Conservation (phyloP, 2,888 invertebrate species). For the Seladonia tumulorum region DNA sequence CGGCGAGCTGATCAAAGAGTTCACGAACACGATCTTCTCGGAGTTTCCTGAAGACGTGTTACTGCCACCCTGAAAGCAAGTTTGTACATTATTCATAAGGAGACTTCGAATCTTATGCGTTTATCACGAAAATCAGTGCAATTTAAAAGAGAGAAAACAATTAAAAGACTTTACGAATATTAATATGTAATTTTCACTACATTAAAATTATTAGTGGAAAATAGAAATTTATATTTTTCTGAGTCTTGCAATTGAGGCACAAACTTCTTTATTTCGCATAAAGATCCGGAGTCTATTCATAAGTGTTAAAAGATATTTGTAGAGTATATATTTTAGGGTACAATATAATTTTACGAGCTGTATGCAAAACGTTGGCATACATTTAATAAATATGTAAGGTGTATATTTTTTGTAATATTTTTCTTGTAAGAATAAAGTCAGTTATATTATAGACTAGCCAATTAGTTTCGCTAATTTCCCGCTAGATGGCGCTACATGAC, state of each 20-base stretch:
- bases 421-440: background rate
- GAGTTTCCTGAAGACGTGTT: conserved; percentile 86
- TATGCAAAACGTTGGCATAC: background rate
- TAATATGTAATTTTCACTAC: too few relatives aligned
- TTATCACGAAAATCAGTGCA: background rate
- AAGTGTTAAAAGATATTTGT: background rate
- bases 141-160: too few relatives aligned
- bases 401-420: background rate
- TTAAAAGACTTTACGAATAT: too few relatives aligned
- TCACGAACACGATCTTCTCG: conserved; percentile 87
- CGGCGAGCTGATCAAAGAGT: conserved; percentile 86
- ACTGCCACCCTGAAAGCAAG: conserved; percentile 45
- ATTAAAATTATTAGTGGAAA: too few relatives aligned
- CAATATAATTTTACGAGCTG: background rate
- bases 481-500: too few relatives aligned
- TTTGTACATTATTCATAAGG: background rate
- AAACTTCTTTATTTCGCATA: background rate
- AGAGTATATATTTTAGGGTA: background rate
- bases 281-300: background rate
- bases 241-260: background rate
- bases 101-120: background rate
- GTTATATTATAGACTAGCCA: background rate
- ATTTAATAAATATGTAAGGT: background rate
- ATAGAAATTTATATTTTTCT: background rate
- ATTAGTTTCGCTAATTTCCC: too few relatives aligned